Percentiles rank a stretch among this genome's conserved stretches.
Evolutionary conservation across 2,797 vertebrate species (phyloP).

Genomic region (Jordanella pulchra): DNA sequence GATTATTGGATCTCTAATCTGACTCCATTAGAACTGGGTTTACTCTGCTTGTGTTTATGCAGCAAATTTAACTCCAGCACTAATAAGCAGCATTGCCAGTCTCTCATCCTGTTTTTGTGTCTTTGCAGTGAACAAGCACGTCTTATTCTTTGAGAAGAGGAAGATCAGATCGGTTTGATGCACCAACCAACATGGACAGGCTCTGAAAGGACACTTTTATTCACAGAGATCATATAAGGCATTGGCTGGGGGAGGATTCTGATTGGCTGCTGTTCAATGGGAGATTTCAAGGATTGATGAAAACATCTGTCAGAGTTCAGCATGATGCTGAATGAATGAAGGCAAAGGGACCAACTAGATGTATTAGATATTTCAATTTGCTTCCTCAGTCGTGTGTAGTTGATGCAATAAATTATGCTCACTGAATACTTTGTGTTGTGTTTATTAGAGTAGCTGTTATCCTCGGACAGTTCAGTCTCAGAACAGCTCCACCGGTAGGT

Average conservation of each 20-base stretch:
- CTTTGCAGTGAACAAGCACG: conserved; percentile 88
- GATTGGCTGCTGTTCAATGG: conserved; percentile 15
- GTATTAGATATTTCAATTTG: not conserved
- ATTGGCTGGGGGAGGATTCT: not conserved
- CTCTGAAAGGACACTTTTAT: conserved; percentile 34
- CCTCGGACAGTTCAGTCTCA: conserved; percentile 29
- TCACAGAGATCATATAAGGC: conserved; percentile 9
- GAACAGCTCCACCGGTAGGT: conserved; percentile 86
- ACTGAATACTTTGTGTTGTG: not conserved
- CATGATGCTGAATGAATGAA: conserved; percentile 4
- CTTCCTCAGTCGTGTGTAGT: conserved; percentile 6
- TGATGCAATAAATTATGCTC: conserved; percentile 15
- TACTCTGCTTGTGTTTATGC: no score
- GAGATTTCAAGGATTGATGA: conserved; percentile 6
- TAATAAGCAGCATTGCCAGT: not conserved
- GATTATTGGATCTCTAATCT: no score
- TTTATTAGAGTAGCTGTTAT: conserved; percentile 2
- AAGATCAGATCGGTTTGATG: conserved; percentile 90
- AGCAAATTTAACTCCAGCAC: not conserved
- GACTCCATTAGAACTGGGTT: not conserved
- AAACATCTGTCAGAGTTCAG: conserved; percentile 5
- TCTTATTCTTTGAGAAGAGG: conserved; percentile 93
- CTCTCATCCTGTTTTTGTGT: conserved; percentile 24
- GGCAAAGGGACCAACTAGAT: not conserved
- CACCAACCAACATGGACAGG: conserved; percentile 21